A percentile compares a stretch with the other conserved stretches of the same genome.
Conservation (phyloP, 35 echinoderm and acorn worm genomes). For the Lytechinus variegatus region DNA sequence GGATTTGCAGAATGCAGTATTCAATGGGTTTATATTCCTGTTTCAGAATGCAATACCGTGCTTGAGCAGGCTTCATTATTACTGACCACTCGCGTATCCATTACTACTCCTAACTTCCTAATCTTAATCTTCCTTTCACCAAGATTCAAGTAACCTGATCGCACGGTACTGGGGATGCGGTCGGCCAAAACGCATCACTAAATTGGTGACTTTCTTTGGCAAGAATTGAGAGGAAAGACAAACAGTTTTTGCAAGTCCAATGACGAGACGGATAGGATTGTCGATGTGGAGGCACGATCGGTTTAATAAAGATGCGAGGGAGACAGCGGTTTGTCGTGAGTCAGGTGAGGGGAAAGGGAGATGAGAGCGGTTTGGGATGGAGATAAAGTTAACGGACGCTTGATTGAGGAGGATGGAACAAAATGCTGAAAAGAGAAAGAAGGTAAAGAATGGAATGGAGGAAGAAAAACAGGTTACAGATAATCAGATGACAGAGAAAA, state of each 20-base stretch:
- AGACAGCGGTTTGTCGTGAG: background rate
- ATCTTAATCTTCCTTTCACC: background rate
- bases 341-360: background rate
- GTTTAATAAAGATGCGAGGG: background rate
- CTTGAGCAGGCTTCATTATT: background rate
- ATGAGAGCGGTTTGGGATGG: background rate
- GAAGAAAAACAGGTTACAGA: background rate
- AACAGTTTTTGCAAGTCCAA: conserved; percentile 18
- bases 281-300: background rate
- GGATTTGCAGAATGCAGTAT: too few species aligned
- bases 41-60: background rate
- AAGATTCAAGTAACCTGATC: background rate
- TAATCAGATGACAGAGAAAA: background rate
- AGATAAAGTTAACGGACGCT: background rate
- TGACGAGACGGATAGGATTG: background rate
- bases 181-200: background rate
- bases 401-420: background rate
- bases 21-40: too few species aligned
- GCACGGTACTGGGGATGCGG: background rate
- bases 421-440: background rate
- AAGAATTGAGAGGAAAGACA: background rate
- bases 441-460: background rate
- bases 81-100: background rate
- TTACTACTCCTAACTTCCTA: background rate
- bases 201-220: background rate